These are phyloP conservation scores for Magallana angulata DNA, from an alignment of 1,140 invertebrate species.

Conservation along the genomic window DNA sequence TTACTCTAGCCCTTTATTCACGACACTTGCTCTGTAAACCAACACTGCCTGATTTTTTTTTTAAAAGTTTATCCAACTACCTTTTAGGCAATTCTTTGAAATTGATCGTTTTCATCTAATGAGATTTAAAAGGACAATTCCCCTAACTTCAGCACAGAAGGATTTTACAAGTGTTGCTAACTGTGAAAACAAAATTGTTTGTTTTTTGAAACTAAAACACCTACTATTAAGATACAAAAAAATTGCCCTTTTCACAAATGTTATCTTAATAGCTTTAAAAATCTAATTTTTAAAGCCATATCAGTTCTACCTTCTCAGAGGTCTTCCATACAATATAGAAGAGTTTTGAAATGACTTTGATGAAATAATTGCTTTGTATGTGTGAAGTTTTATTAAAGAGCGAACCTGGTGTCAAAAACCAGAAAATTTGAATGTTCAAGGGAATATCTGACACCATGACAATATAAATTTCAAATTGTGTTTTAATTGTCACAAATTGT, in stretches of 20 bases:
- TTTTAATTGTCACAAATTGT: conserved; percentile 34
- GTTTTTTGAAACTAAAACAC: conserved; percentile 38
- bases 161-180: conserved; percentile 28
- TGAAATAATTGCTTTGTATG: conserved; percentile 27
- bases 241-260: neutral
- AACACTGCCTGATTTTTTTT: neutral
- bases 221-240: conserved; percentile 35
- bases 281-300: conserved; percentile 24
- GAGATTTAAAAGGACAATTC: conserved; percentile 37
- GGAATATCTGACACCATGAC: conserved; percentile 10
- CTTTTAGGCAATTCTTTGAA: conserved; percentile 5
- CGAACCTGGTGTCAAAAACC: conserved; percentile 25
- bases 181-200: conserved; percentile 36
- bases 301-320: neutral
- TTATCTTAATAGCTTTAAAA: conserved; percentile 37
- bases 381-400: conserved; percentile 32
- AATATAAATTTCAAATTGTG: conserved; percentile 30
- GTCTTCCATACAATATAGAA: neutral
- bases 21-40: neutral
- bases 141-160: conserved; percentile 10
- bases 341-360: conserved; percentile 32
- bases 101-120: conserved; percentile 35
- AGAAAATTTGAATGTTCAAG: conserved; percentile 20
- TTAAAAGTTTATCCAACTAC: conserved; percentile 24
- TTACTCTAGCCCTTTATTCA: conserved; percentile 7